Evolutionary conservation across 2,113 vertebrate genomes (phyloP).

Genomic region (Porphyrio hochstetteri): DNA sequence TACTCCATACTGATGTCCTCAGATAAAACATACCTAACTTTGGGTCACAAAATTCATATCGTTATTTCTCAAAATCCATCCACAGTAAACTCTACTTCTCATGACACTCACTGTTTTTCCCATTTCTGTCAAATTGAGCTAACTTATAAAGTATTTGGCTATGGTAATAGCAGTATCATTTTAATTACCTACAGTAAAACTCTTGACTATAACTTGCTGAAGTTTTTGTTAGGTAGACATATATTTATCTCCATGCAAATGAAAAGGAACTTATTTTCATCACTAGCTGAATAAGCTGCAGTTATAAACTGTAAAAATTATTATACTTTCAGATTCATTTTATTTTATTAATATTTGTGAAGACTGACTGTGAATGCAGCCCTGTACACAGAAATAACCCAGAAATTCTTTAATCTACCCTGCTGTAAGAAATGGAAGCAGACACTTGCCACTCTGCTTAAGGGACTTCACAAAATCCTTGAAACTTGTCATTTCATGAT

Average conservation of each 20-base stretch:
- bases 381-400: background rate
- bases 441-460: background rate
- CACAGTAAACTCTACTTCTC: background rate
- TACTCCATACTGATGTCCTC: background rate
- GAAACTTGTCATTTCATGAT: background rate
- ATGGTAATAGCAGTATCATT: background rate
- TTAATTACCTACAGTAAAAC: background rate
- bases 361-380: background rate
- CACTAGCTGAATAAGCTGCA: background rate
- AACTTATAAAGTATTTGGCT: background rate
- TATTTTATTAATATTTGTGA: background rate
- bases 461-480: background rate
- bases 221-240: background rate
- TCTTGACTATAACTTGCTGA: background rate
- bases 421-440: background rate
- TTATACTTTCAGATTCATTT: background rate
- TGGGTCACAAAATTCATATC: background rate
- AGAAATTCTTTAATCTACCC: background rate
- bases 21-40: background rate
- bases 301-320: background rate
- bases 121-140: background rate
- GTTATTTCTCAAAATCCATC: background rate
- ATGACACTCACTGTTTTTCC: background rate
- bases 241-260: constrained; percentile 6
- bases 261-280: background rate